Evolutionary conservation across 2,888 invertebrate species (phyloP), one percentile per base, ranked within the genome.

Genomic region (Heliconius sara): DNA sequence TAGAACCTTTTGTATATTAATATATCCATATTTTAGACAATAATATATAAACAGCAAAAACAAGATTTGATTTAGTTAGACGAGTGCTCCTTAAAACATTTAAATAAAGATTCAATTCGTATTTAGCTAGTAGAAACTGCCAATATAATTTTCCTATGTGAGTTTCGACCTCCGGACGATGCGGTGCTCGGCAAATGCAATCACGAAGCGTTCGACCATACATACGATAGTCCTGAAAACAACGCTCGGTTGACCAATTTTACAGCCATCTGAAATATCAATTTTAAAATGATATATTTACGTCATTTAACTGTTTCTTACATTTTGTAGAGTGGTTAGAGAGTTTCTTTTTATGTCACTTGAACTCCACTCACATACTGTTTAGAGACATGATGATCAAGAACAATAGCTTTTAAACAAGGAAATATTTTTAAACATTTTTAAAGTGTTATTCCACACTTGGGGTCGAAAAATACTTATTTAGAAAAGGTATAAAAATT

Each of bases 181-280:
- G 12, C n/a, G 34, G n/a, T 73, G n/a, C 60, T 34, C 57, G 3
- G n/a, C 60, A 60, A 70, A 73, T 73, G 73, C 73, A 73, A 73
- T 73, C 34, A 73, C 73, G 73, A n/a, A 34, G 73, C 73, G 60
- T 34, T 73, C 34, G n/a, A 39, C 73, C 73, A 25, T 60, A 57
- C 34, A 34, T 7, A n/a, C 34, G n/a, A n/a, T 22, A 72, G 72
- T 72, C 13, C 73, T n/a, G 34, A 73, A 73, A 73, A 34, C 34
- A 34, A 60, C n/a, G 72, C 57, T 57, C 16, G 57, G 12, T 73
- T 73, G 72, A 60, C 52, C 57, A 73, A 57, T 73, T 57, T 57
- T 73, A 72, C 12, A 30, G 13, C 12, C 52, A n/a, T 52, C 72
- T 72, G 22, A 19, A 57, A 43, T 22, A n/a, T 16, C 13, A 68